Evolutionary conservation across 2,888 invertebrate genomes (phyloP).

Genomic region (Leptarthrus brevirostris): DNA sequence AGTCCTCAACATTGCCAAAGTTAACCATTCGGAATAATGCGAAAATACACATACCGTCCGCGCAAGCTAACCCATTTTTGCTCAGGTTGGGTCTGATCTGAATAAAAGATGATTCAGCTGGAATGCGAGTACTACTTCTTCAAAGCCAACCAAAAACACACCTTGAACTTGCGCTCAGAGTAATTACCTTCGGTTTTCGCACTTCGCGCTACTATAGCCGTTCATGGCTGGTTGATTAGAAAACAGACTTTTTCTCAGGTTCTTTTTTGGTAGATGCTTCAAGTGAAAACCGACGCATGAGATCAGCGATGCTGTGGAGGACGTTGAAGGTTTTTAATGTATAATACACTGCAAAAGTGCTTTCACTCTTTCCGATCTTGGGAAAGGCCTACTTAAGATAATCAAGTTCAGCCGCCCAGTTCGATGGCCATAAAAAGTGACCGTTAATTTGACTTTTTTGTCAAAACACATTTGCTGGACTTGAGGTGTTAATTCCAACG

Average conservation of each 20-base stretch:
- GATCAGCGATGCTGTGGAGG: background rate
- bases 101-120: conserved; percentile 30
- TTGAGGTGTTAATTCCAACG: conserved; percentile 11
- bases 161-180: conserved; percentile 16
- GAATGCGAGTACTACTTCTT: background rate
- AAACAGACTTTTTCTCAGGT: background rate
- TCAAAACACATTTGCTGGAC: background rate
- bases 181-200: conserved; percentile 17
- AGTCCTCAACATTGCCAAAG: background rate
- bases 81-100: conserved; percentile 20
- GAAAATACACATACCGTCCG: background rate
- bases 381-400: conserved; percentile 26
- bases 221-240: conserved; percentile 7
- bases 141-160: background rate
- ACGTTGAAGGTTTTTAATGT: background rate
- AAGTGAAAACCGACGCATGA: conserved; percentile 17
- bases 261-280: conserved; percentile 2
- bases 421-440: background rate
- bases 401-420: conserved; percentile 3
- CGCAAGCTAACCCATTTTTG: conserved; percentile 20
- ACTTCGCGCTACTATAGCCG: conserved; percentile 16
- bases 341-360: conserved; percentile 1
- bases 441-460: conserved; percentile 7
- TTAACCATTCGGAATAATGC: background rate
- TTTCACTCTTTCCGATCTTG: conserved; percentile 36